Evolutionary conservation across 2,113 vertebrate genomes (phyloP), one percentile per base, ranked within the genome.

Genomic region (Upupa epops): DNA sequence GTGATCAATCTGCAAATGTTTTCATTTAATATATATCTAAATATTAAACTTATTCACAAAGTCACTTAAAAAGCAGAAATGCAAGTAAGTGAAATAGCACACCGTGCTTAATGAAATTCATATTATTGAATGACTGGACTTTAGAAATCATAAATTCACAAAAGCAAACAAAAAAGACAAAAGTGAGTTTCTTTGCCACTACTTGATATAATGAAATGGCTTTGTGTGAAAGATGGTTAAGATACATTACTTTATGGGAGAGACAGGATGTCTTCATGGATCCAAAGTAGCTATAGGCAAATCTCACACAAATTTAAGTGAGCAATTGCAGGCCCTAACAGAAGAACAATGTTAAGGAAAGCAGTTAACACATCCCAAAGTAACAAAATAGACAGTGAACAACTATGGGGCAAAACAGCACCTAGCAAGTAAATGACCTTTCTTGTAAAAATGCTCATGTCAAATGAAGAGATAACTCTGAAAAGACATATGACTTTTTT

Each of bases 341-440:
- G 61, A 69, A 86, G 86, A 88, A 97, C 93, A 97, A 92, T 95
- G 55, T n/a, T 75, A 82, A 95, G 96, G 96, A 97, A 97, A 95
- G 81, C 42, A 45, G 88, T 72, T 82, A 86, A 89, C 61, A 34
- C 3, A 88, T 58, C 71, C 11, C 46, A 56, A 94, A 87, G 69
- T 92, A 92, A 85, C 96, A 96, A 97, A 96, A 91, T 92, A 96
- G 96, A 97, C 93, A 94, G 2, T 1, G 63, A 92, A 94, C 48
- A 93, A 90, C 58, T 80, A 84, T 17, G 36, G 28, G 14, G 24
- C 78, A 91, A 94, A 89, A 42, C 75, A 64, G 72, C 90, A 95
- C 55, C 77, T 42, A 68, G 40, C 51, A 85, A 95, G 95, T 94
- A 96, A 96, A 96, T 93, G 71, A 91, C 85, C 93, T 94, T 89